phyloP scores from a whole-genome alignment of 53 echinoderm and acorn worm genomes.

The Zoroaster sp. region DNA sequence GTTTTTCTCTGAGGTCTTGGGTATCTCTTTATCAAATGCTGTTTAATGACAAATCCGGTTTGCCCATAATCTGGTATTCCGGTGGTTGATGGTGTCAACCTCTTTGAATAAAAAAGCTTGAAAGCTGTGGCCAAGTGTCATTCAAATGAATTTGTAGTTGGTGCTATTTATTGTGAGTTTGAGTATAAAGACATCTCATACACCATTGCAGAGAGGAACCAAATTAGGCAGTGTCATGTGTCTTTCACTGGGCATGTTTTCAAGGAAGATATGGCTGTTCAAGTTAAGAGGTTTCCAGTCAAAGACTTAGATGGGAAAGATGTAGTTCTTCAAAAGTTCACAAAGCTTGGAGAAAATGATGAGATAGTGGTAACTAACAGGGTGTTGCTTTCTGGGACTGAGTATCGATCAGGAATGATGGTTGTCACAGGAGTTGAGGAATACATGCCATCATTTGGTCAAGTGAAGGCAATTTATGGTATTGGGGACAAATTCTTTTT shows the following conservation, averaged over 20 bases:
- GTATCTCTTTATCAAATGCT: too few relatives aligned
- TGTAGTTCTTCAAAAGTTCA: neutral
- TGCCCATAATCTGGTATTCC: too few relatives aligned
- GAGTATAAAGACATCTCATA: slow-evolving; percentile 40
- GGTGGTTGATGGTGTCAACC: too few relatives aligned
- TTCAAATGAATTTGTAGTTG: too few relatives aligned
- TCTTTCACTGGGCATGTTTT: neutral
- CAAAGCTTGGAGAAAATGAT: neutral
- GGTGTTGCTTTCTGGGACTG: neutral
- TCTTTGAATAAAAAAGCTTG: too few relatives aligned
- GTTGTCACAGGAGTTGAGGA: neutral
- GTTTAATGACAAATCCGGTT: too few relatives aligned
- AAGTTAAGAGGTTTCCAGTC: neutral
- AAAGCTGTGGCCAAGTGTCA: too few relatives aligned
- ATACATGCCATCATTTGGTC: neutral
- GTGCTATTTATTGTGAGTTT: too few relatives aligned
- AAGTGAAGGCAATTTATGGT: neutral
- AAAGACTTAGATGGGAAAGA: neutral
- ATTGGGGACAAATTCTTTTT: neutral
- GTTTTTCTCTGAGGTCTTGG: too few relatives aligned
- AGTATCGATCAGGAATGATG: neutral
- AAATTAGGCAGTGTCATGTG: neutral
- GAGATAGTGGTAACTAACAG: neutral
- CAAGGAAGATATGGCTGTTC: neutral
- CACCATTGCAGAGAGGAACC: slow-evolving; percentile 30